Evolutionary conservation across 2,888 invertebrate species (phyloP).

Genomic region (Agonopterix alstromeriana): DNA sequence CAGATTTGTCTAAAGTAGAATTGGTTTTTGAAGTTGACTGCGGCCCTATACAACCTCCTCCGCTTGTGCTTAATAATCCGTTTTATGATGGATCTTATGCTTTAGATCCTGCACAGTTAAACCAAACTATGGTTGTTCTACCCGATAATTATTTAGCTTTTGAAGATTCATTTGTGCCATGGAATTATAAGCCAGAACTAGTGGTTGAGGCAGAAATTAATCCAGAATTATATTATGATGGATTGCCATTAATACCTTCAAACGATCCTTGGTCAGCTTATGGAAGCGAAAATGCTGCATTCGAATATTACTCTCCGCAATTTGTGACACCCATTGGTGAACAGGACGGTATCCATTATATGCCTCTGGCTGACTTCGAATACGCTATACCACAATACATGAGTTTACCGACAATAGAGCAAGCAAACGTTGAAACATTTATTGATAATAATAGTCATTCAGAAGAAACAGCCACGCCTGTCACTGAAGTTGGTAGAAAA

Average conservation of each 20-base stretch:
- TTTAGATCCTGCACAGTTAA: conserved; percentile 42
- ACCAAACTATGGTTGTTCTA: conserved; percentile 51
- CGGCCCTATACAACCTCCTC: conserved; percentile 44
- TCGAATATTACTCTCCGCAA: conserved; percentile 55
- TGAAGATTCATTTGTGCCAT: conserved; percentile 71
- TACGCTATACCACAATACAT: conserved; percentile 64
- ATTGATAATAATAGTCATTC: conserved; percentile 19
- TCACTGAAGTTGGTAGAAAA: conserved; percentile 3
- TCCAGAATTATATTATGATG: conserved; percentile 54
- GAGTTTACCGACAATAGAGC: conserved; percentile 54
- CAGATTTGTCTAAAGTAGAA: conserved; percentile 62
- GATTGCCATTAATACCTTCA: conserved; percentile 53
- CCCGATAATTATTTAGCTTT: conserved; percentile 73
- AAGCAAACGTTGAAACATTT: conserved; percentile 35
- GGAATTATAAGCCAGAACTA: conserved; percentile 60
- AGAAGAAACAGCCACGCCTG: conserved; percentile 18
- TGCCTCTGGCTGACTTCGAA: conserved; percentile 64
- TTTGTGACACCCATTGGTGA: conserved; percentile 46
- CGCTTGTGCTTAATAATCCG: conserved; percentile 68
- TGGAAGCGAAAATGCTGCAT: conserved; percentile 46
- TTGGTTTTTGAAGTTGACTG: conserved; percentile 55
- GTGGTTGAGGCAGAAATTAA: conserved; percentile 41
- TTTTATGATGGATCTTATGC: conserved; percentile 68
- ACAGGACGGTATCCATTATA: conserved; percentile 49
- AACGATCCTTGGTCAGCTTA: conserved; percentile 67